These are phyloP conservation scores for Lochmaea capreae DNA, from an alignment of 2,888 invertebrate species.

Conservation along the genomic window DNA sequence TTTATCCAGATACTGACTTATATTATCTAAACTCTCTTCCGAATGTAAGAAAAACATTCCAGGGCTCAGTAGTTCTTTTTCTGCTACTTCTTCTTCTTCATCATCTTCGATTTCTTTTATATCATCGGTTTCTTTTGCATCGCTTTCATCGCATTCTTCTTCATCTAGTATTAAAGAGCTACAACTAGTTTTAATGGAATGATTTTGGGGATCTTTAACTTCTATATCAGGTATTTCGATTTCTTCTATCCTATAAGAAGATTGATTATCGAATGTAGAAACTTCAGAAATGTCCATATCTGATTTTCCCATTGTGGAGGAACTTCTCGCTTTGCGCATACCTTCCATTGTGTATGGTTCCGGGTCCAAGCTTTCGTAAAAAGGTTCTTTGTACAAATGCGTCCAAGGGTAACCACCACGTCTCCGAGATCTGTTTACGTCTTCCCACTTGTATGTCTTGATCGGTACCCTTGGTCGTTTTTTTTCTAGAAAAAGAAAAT, in stretches of 20 bases:
- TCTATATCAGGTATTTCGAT: constrained; percentile 23
- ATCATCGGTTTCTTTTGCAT: constrained; percentile 13
- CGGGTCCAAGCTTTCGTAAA: constrained; percentile 63
- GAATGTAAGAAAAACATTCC: constrained; percentile 54
- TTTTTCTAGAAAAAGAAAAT: constrained; percentile 54
- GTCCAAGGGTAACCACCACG: constrained; percentile 87
- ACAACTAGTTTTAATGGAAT: constrained; percentile 43
- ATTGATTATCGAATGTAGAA: constrained; percentile 32
- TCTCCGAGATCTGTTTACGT: constrained; percentile 76
- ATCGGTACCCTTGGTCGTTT: constrained; percentile 75
- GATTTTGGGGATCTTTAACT: constrained; percentile 35
- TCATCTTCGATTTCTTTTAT: constrained; percentile 27
- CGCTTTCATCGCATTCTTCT: constrained; percentile 21
- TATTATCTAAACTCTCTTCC: constrained; percentile 62
- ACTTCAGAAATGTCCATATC: constrained; percentile 50
- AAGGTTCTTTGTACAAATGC: constrained; percentile 76
- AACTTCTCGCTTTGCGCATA: constrained; percentile 53
- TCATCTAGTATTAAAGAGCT: constrained; percentile 44
- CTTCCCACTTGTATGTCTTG: constrained; percentile 86
- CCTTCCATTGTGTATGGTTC: constrained; percentile 60
- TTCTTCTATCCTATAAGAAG: constrained; percentile 20
- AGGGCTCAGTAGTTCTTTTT: constrained; percentile 40
- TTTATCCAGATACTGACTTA: constrained; percentile 64
- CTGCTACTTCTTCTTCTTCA: constrained; percentile 37
- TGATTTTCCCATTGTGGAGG: constrained; percentile 50